Evolutionary conservation across 2,113 vertebrate genomes (phyloP), one percentile per base, ranked within the genome.

Genomic region (Fulica atra): DNA sequence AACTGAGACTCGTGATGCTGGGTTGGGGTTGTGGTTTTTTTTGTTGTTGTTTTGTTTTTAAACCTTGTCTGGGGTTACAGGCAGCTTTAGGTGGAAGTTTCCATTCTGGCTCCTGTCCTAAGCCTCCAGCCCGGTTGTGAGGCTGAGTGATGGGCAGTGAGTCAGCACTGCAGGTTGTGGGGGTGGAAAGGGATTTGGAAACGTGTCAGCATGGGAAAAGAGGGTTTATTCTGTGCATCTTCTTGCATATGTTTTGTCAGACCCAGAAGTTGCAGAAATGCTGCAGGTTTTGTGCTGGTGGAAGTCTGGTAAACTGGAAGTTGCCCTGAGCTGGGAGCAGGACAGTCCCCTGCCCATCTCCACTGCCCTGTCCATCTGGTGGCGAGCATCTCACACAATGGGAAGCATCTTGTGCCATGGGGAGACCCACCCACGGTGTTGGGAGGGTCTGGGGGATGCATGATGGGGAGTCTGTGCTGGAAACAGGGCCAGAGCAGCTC

Each of bases 51-150:
- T 25, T 25, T 36, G 24, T 53, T 54, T 81, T 35, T n/a, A 82
- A 88, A 28, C 29, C 38, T 74, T 24, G 25, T 59, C 82, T 90
- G 82, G 70, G 54, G 51, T 89, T 94, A 66, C 2, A 6, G 73
- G 70, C 2, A 4, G 74, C 56, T 85, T 48, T 31, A 65, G 79
- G 80, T 95, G 94, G 94, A 97, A 96, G 69, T 95, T 96, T 96
- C 96, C 90, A 89, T 0, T 1, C 64, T 96, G 96, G 94, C 95
- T 92, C 12, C 53, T 46, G 59, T 76, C 92, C 94, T 81, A 78
- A 94, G 66, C 48, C 33, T 86, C 69, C 40, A 53, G 15, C 54
- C 42, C 2, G 6, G 29, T 59, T 0, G 0, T 1, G 8, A 90
- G 83, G 83, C 65, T 46, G 69, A 78, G 64, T 7, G 38, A 33